phyloP scores from a whole-genome alignment of 2,797 vertebrate genomes.

The Catamblyrhynchus diadema region DNA sequence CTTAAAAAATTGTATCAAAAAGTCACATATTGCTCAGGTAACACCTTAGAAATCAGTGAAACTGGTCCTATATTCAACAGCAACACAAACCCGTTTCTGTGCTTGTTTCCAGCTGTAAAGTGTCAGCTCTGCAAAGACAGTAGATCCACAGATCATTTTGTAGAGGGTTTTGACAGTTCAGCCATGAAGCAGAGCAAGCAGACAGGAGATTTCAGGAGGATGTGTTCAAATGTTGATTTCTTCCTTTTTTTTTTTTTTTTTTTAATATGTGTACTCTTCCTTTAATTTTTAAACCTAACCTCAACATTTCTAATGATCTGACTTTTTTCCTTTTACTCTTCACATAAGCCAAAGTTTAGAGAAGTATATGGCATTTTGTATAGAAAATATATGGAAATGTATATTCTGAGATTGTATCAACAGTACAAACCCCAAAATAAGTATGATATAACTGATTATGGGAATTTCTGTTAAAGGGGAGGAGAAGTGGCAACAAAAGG shows the following conservation, averaged over 20 bases:
- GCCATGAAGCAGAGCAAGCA: background rate
- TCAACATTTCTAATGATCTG: background rate
- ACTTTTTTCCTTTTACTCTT: background rate
- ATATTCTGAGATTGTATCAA: background rate
- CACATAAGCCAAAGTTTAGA: background rate
- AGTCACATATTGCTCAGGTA: background rate
- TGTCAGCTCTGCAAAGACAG: background rate
- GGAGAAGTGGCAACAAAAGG: background rate
- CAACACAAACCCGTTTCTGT: background rate
- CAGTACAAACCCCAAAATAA: background rate
- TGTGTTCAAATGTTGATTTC: background rate
- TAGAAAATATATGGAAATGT: background rate
- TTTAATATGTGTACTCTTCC: fast-evolving
- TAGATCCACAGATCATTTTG: background rate
- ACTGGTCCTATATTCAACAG: background rate
- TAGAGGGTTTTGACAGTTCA: background rate
- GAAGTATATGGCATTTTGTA: background rate
- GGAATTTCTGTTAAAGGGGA: background rate
- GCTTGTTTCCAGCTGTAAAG: background rate
- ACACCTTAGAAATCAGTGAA: background rate
- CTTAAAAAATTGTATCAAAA: background rate
- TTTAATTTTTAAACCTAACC: background rate
- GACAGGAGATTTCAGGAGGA: background rate
- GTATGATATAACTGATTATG: background rate
- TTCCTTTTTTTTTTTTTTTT: background rate